Conservation (phyloP, 2,888 invertebrate species). For the Oscheius sp. region DNA sequence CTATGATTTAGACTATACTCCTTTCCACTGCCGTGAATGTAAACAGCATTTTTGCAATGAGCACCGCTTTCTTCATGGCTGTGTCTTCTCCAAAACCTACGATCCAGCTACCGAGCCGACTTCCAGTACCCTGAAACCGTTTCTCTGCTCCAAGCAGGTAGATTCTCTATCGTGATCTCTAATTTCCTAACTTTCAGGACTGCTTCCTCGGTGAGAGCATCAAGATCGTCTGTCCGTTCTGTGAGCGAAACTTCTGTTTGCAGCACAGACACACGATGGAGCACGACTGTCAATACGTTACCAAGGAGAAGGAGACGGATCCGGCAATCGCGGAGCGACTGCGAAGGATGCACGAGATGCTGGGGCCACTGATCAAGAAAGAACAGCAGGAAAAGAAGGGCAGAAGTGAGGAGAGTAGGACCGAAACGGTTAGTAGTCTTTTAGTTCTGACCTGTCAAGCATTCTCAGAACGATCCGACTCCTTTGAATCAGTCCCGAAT, state of each 20-base stretch:
- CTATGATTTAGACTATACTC: constrained; percentile 18
- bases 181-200: background rate
- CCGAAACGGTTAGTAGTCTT: too few species aligned
- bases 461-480: too few species aligned
- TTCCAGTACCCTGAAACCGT: constrained; percentile 12
- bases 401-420: background rate
- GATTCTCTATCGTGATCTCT: background rate
- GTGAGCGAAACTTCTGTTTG: constrained; percentile 21
- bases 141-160: constrained; percentile 16
- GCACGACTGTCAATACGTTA: constrained; percentile 11
- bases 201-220: constrained; percentile 13
- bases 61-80: constrained; percentile 25
- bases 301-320: constrained; percentile 12
- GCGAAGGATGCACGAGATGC: constrained; percentile 8
- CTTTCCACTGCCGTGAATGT: constrained; percentile 23
- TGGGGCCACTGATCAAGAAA: constrained; percentile 10
- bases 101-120: constrained; percentile 17
- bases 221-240: constrained; percentile 23
- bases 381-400: background rate
- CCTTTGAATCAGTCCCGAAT: too few species aligned
- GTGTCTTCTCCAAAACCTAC: background rate
- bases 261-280: constrained; percentile 18
- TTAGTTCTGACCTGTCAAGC: too few species aligned
- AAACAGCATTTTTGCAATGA: background rate
- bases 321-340: constrained; percentile 10